Conservation (phyloP, 2,113 vertebrate genomes). For the Cryptotis parvus region DNA sequence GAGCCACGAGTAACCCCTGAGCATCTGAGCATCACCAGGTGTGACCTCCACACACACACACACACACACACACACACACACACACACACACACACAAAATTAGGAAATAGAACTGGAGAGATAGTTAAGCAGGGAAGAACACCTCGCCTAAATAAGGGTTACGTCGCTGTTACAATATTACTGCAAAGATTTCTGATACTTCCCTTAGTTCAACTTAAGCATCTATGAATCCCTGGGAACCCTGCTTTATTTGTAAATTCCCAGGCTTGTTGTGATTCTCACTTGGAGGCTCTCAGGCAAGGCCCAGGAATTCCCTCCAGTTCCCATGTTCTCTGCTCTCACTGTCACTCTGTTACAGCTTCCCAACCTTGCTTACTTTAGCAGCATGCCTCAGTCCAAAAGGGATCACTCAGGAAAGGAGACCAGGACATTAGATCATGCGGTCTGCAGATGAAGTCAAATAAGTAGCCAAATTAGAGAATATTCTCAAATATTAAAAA, state of each 20-base stretch:
- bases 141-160: too few species aligned
- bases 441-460: not conserved
- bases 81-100: too few species aligned
- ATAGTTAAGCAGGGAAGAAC: too few species aligned
- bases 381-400: not conserved
- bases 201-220: not conserved
- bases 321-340: not conserved
- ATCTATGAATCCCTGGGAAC: not conserved
- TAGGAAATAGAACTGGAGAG: too few species aligned
- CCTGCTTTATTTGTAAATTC: not conserved
- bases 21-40: too few species aligned
- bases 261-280: not conserved
- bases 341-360: not conserved
- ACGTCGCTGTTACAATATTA: too few species aligned
- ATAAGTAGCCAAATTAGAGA: not conserved
- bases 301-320: not conserved
- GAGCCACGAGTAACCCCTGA: too few species aligned
- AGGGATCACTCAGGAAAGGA: not conserved
- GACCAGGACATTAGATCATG: not conserved
- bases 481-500: not conserved
- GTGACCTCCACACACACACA: too few species aligned
- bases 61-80: too few species aligned
- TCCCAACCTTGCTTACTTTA: not conserved
- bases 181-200: not conserved
- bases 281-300: not conserved